phyloP scores from a whole-genome alignment of 92 coral and sea anemone genomes.

The Palythoa heliodiscus region DNA sequence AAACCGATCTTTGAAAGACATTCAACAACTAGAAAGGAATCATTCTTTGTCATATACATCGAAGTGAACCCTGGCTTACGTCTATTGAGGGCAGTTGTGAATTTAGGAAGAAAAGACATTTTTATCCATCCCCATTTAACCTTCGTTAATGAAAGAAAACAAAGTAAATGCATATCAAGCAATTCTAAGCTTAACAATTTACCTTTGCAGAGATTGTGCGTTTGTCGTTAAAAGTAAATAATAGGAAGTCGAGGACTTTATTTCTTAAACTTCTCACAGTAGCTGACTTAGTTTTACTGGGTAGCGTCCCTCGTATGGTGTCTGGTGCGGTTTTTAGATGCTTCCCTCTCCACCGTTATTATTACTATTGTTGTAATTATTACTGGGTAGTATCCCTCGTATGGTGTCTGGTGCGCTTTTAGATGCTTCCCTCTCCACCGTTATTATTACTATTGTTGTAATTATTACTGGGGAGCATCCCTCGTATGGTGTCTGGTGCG shows the following conservation, averaged over 20 bases:
- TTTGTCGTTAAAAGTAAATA: constrained; percentile 14
- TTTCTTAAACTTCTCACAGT: too few relatives aligned
- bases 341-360: too few relatives aligned
- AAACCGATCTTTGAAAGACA: constrained; percentile 48
- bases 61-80: constrained; percentile 53
- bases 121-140: constrained; percentile 37
- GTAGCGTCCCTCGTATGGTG: too few relatives aligned
- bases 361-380: too few relatives aligned
- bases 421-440: too few relatives aligned
- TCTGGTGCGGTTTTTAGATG: too few relatives aligned
- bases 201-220: constrained; percentile 19
- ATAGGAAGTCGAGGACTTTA: not conserved
- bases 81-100: constrained; percentile 51
- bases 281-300: too few relatives aligned
- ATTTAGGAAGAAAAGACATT: constrained; percentile 4
- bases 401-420: too few relatives aligned
- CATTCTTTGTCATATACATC: constrained; percentile 54
- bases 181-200: not conserved
- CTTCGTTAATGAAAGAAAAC: not conserved
- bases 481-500: too few relatives aligned
- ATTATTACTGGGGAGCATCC: too few relatives aligned
- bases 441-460: too few relatives aligned
- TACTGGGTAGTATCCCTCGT: too few relatives aligned
- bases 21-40: constrained; percentile 48
- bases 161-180: not conserved